These are phyloP conservation scores for Mimachlamys varia DNA, from an alignment of 2,888 invertebrate species.

Conservation along the genomic window DNA sequence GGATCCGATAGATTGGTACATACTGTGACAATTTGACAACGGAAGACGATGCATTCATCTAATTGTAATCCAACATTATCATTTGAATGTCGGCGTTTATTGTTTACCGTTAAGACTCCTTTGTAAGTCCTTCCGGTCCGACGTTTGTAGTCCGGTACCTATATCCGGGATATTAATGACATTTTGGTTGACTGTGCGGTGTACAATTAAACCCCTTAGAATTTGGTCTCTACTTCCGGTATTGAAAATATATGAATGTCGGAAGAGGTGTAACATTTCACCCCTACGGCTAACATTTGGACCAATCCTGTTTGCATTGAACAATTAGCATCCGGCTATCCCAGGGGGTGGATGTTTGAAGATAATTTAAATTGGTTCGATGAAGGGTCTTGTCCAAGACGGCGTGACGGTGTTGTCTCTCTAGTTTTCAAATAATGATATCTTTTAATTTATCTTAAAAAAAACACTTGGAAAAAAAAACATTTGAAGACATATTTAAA, in stretches of 20 bases:
- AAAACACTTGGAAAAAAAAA: no score
- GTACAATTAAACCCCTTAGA: not conserved
- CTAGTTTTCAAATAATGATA: no score
- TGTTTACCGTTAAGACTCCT: not conserved
- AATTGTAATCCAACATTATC: not conserved
- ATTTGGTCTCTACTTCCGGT: not conserved
- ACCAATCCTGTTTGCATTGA: not conserved
- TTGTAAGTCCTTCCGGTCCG: not conserved
- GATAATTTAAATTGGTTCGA: not conserved
- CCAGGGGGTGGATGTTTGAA: no score
- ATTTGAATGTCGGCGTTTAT: not conserved
- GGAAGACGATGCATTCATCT: not conserved
- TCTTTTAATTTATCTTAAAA: no score
- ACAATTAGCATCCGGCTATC: not conserved
- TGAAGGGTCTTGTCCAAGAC: not conserved
- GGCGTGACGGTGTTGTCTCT: no score
- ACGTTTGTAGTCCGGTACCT: not conserved
- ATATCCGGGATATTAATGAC: not conserved
- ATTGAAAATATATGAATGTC: not conserved
- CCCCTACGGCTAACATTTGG: not conserved
- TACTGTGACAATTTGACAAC: no score
- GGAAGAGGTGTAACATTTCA: not conserved
- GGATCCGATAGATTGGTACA: no score
- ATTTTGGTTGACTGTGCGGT: not conserved
- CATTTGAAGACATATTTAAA: no score